Base-by-base conservation (phyloP, 2,113 vertebrate genomes). In the Bubalus kerabau region DNA sequence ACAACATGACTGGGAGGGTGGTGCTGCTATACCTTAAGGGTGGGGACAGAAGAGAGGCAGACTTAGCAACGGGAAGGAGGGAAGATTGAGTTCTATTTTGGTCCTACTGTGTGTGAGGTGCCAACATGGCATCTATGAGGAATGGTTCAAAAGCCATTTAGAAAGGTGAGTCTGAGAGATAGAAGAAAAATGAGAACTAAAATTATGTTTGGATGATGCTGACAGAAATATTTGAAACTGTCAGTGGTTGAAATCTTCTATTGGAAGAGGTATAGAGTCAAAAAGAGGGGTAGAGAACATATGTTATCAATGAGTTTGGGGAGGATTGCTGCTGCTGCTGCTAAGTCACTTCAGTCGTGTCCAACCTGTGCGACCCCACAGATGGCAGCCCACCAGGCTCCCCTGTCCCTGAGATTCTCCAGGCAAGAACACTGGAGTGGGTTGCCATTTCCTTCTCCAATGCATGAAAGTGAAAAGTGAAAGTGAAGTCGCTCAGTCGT, bases 81-180 rank as follows among this genome's bases (percentile, higher is more conserved):
- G 12, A 17, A 71, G 30, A 4, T 6, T 50, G 48, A 78, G 23
- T 56, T 90, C 43, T 92, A 16, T 21, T 93, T 94, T 30, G n/a
- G 24, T 76, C 74, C 12, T 78, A 40, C 32, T 71, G 50, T 54
- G 24, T 94, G 76, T 71, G 59, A 89, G 23, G 28, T 80, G 3
- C n/a, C 76, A 92, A 14, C 9, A n/a, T 78, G 28, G 26, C n/a
- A 40, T 92, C 50, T 64, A 4, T 80, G 64, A 92, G 54, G 48
- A 64, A 24, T 93, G 21, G 8, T 82, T 36, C 23, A 67, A 89
- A 89, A 87, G 28, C 64, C 71, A 88, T 76, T 94, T 86, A 89
- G 95, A 95, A 90, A 86, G 67, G 28, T 28, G 76, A 24, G 5
- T 54, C 17, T 57, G 15, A 95, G 87, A 81, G 23, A 4, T 9